phyloP scores from a whole-genome alignment of 64 coral and sea anemone genomes.

The Pocillopora verrucosa region DNA sequence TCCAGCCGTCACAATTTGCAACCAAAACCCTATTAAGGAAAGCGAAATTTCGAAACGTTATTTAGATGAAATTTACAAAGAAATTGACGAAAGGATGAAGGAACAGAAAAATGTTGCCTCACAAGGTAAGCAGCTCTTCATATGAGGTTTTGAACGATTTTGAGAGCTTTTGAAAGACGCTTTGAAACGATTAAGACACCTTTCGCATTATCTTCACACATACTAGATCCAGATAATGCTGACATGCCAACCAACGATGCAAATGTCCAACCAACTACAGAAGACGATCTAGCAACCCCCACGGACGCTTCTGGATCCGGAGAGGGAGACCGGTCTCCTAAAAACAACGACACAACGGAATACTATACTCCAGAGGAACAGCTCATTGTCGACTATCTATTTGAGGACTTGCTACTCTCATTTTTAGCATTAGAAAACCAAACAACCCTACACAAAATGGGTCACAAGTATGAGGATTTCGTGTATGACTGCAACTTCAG shows the following conservation, averaged over 20 bases:
- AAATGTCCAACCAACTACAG: too few species aligned
- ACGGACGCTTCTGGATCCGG: too few species aligned
- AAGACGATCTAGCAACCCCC: too few species aligned
- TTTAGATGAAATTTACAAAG: background rate
- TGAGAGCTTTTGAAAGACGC: too few species aligned
- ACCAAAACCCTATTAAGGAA: conserved; percentile 34
- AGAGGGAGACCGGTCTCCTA: too few species aligned
- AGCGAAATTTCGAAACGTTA: background rate
- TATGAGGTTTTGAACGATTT: too few species aligned
- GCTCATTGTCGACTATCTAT: background rate
- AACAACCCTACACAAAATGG: conserved; percentile 11
- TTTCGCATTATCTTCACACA: too few species aligned
- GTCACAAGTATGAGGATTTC: conserved; percentile 58
- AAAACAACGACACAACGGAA: background rate
- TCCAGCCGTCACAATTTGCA: conserved; percentile 62
- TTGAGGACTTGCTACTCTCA: background rate
- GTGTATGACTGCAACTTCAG: conserved; percentile 55
- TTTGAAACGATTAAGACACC: too few species aligned
- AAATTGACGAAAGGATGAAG: background rate
- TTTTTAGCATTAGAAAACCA: background rate
- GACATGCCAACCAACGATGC: too few species aligned
- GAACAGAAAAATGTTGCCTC: too few species aligned
- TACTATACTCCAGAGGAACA: background rate
- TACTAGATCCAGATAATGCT: too few species aligned
- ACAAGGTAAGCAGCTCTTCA: background rate